Conservation (phyloP, 1,140 invertebrate species). For the Drosophila eugracilis region DNA sequence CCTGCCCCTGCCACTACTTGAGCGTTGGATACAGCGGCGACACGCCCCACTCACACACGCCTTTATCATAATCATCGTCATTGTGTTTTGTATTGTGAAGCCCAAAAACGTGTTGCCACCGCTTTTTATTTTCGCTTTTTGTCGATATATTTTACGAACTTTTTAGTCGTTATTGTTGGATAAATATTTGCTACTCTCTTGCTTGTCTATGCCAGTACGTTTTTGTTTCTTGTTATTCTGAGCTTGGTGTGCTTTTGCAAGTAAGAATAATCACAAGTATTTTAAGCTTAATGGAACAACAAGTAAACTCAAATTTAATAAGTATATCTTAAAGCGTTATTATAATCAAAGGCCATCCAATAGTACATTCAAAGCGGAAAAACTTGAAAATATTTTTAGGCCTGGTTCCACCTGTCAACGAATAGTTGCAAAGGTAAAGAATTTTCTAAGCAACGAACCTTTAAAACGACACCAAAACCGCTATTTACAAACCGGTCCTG, state of each 20-base stretch:
- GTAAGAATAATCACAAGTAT: background rate
- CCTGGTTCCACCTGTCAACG: background rate
- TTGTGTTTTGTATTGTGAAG: slow-evolving; percentile 63
- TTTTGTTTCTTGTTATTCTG: slow-evolving; percentile 22
- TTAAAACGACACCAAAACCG: background rate
- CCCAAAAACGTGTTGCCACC: slow-evolving; percentile 75
- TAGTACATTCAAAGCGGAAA: too few relatives aligned
- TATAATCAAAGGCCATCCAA: too few relatives aligned
- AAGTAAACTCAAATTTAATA: background rate
- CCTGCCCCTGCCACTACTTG: slow-evolving; percentile 57
- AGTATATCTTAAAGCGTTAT: too few relatives aligned
- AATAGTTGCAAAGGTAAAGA: background rate
- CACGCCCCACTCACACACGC: slow-evolving; percentile 34
- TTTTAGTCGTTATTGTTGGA: slow-evolving; percentile 25
- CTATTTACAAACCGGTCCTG: slow-evolving; percentile 14
- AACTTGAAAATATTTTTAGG: background rate
- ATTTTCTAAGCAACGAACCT: slow-evolving; percentile 8
- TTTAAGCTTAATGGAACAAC: background rate
- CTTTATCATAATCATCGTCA: slow-evolving; percentile 38
- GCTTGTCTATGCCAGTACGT: slow-evolving; percentile 24
- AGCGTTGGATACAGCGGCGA: slow-evolving; percentile 20
- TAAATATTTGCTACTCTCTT: slow-evolving; percentile 50
- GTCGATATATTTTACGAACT: slow-evolving; percentile 26
- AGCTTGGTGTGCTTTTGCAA: background rate
- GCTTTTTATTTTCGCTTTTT: slow-evolving; percentile 28